Conservation (phyloP, 1,140 invertebrate species). For the Temnothorax nylanderi region DNA sequence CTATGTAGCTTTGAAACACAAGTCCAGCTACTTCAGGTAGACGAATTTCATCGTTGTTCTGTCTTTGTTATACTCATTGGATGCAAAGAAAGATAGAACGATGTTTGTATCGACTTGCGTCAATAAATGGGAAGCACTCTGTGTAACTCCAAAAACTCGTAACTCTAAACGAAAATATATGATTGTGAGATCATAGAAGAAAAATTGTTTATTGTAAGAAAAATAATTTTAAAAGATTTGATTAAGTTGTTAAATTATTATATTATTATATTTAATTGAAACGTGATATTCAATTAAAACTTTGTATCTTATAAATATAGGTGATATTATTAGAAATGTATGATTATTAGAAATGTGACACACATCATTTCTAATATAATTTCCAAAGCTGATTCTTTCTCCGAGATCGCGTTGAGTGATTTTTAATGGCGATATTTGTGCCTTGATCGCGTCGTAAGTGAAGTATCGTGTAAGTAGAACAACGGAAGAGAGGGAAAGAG, state of each 20-base stretch:
- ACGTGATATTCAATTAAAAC: background rate
- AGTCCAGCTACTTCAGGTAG: background rate
- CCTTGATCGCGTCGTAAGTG: constrained; percentile 40
- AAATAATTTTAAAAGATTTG: background rate
- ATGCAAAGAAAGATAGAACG: no score
- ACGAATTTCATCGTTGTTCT: background rate
- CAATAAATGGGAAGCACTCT: no score
- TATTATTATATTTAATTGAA: background rate
- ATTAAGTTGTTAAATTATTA: background rate
- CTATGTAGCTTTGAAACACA: background rate
- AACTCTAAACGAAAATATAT: no score
- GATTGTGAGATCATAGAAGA: background rate
- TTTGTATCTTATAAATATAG: background rate
- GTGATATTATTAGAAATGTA: background rate
- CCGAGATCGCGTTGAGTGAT: background rate
- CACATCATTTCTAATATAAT: background rate
- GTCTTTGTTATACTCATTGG: no score
- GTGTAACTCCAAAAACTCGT: no score
- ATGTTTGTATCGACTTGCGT: no score
- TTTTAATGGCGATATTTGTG: background rate
- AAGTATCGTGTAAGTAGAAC: constrained; percentile 24
- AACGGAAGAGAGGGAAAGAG: background rate
- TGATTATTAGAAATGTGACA: no score
- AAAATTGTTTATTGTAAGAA: background rate
- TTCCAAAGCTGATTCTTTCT: background rate